Base-by-base conservation (phyloP, 2,113 vertebrate genomes). In the Lampris megalopsis region DNA sequence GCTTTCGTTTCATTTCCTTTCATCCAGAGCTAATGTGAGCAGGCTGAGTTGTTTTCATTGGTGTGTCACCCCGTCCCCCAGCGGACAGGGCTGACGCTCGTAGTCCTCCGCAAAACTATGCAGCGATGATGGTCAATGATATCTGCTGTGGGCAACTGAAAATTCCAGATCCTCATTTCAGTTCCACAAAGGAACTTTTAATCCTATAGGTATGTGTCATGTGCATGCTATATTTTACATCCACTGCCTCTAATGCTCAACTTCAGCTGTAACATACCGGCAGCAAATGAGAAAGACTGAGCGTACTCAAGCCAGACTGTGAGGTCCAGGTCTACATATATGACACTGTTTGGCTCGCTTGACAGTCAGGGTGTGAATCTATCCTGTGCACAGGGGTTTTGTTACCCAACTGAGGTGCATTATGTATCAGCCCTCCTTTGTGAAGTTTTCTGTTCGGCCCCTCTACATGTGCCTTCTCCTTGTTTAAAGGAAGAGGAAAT, bases 401-500 rank as follows among this genome's bases (percentile, higher is more conserved):
- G 50, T 56, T 58, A 49, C 73, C 68, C 71, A 68, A 41, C 80
- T 0, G 24, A 82, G 73, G 49, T 65, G 65, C 71, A 76, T 82
- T 63, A 68, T 71, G 60, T 68, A 75, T 83, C 70, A 84, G 72
- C 60, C 78, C 45, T 75, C 81, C 73, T 71, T 63, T 42, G 52
- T 40, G 67, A 76, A 45, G 49, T 56, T 68, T 62, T 47, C 40
- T 37, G 42, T 35, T 43, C 8, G 1, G 11, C 35, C 45, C 36
- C 6, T 4, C 52, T 68, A 83, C 50, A 36, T 69, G 6, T 45
- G 42, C 59, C 71, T 48, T 73, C 8, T 75, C 52, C 56, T 83
- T 63, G 43, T 85, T 68, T 83, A 71, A 78, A 68, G 72, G 41
- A 82, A 71, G 36, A 58, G 42, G 63, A 84, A 84, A 73, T 61